Evolutionary conservation across 2,888 invertebrate genomes (phyloP), one percentile per base, ranked within the genome.

Genomic region (Sphinx pinastri): DNA sequence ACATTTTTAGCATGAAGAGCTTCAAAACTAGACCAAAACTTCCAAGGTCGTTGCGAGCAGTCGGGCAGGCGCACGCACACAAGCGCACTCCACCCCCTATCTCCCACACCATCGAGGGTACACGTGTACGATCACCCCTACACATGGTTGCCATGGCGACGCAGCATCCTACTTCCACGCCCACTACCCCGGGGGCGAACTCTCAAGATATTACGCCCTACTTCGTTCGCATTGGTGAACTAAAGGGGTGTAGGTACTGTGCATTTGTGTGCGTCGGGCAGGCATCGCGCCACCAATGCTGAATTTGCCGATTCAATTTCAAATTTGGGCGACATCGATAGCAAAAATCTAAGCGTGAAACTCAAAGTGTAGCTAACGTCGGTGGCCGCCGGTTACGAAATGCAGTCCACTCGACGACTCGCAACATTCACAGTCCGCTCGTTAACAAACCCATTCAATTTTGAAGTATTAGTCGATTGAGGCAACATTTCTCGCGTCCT

Each of bases 81-180:
- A 75, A 71, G 66, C 70, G 71, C 71, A 71, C 55, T 54, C 68
- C 71, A 76, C 81, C 83, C 82, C 89, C 86, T 82, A 78, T 74
- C 84, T 84, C 91, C 77, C 88, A 87, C 87, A 86, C 89, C 81
- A 77, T 75, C 73, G 74, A 78, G 75, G 79, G 77, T 74, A 81
- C 88, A 87, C 88, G 88, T 87, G 85, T 84, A 85, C 83, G 76
- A 79, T 84, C 88, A 84, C 89, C 90, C 92, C 92, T 90, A 91
- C 88, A 90, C 88, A 84, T 86, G 88, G 95, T 95, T 87, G 93
- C 93, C 94, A 94, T 95, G 89, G 94, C 93, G 90, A 95, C 95
- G 94, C 95, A 95, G 94, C 94, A 94, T 93, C 95, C 95, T 92
- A 91, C 92, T 94, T 92, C 94, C 93, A 93, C 94, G 90, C 94